Conservation (phyloP, 2,888 invertebrate species). For the Antheraea assamensis region DNA sequence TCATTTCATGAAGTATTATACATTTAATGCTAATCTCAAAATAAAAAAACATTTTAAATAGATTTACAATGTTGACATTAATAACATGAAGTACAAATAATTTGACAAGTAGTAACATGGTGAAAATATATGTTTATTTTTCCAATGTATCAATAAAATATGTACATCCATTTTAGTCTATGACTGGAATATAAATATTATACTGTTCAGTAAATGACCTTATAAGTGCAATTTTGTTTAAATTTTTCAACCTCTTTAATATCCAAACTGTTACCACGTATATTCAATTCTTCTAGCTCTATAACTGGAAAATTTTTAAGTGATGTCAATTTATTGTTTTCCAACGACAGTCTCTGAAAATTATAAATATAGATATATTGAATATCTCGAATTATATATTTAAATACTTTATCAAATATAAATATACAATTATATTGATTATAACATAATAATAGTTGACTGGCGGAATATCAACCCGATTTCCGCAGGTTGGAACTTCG, state of each 20-base stretch:
- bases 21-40: background rate
- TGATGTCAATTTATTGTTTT: conserved; percentile 74
- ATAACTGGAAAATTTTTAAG: conserved; percentile 77
- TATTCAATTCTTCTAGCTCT: conserved; percentile 69
- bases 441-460: no score
- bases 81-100: conserved; percentile 7
- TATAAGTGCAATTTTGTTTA: conserved; percentile 50
- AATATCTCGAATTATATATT: background rate
- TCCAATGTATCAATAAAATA: conserved; percentile 10
- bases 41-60: background rate
- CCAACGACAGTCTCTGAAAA: conserved; percentile 76
- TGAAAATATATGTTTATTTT: conserved; percentile 14
- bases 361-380: conserved; percentile 22
- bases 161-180: background rate
- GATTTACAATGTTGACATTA: background rate
- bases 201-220: conserved; percentile 50
- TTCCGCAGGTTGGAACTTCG: no score
- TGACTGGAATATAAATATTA: conserved; percentile 11
- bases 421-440: background rate
- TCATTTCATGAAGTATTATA: background rate
- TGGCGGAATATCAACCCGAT: no score
- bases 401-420: background rate
- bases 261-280: conserved; percentile 70
- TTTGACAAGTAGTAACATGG: background rate
- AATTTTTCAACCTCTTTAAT: conserved; percentile 55